Base-by-base conservation (phyloP, 2,113 vertebrate species). In the Butorides virescens region DNA sequence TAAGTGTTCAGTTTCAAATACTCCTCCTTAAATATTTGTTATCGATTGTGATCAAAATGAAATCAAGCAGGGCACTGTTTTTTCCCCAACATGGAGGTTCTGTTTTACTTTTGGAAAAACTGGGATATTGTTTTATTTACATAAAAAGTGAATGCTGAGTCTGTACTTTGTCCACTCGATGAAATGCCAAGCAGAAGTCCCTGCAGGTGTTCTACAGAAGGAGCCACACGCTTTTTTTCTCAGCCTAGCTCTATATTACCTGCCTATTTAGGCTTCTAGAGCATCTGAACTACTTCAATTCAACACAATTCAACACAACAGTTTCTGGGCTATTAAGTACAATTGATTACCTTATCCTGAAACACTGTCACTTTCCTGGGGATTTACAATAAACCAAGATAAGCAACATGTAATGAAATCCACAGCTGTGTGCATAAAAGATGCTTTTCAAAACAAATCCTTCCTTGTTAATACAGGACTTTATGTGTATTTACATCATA, bases 341-440 rank as follows among this genome's bases (percentile, higher is more conserved):
- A 89, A 92, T 66, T 83, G 46, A 61, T 71, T 93, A 75, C 58
- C 37, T 93, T 89, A 79, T 50, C 23, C 52, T 75, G 55, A 85
- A 79, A 21, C 32, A 49, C 13, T 85, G 74, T 73, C 77, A 83
- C 58, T 94, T 94, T 92, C 52, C 55, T 36, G 39, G 44, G 39
- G 81, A 90, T 96, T 92, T 92, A 83, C 25, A 74, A 83, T 74
- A 92, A 97, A 75, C 27, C 70, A 92, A 91, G 52, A 90, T 58
- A 93, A 94, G 91, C 58, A 96, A 78, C 30, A 36, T 0, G 0
- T 37, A 88, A 77, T 83, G 86, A 83, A 93, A 96, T 92, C 61
- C 75, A 90, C 72, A 97, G 56, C 73, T 82, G 65, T 88, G 42
- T 85, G 62, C 63, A 76, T 90, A 72, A 93, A 88, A 92, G 34